A percentile compares a stretch with the other conserved stretches of the same genome.
Evolutionary conservation across 2,113 vertebrate genomes (phyloP).

Genomic region (Ondatra zibethicus): DNA sequence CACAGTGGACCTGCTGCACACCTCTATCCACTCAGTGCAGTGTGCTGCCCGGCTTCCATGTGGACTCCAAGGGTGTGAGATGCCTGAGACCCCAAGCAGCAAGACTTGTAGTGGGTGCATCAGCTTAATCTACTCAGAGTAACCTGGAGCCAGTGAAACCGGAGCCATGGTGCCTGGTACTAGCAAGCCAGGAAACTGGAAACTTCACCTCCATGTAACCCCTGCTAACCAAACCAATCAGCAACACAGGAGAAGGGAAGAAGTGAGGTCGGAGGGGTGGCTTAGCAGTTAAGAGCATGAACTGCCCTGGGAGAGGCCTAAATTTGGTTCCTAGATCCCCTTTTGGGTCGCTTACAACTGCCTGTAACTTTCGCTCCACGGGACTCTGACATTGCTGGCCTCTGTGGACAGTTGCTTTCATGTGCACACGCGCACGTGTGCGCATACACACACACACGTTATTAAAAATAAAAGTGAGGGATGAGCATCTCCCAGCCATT

Average conservation of each 20-base stretch:
- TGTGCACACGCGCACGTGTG: rapidly evolving
- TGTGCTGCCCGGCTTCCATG: neutral
- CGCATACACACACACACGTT: neutral
- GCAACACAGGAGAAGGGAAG: neutral
- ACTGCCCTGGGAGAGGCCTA: neutral
- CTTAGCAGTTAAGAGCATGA: neutral
- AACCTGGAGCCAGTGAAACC: neutral
- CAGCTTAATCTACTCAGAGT: too few relatives aligned
- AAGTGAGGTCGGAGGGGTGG: neutral
- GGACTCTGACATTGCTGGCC: neutral
- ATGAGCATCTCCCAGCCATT: too few relatives aligned
- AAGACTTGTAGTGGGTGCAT: too few relatives aligned
- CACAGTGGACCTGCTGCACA: neutral
- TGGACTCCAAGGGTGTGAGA: neutral
- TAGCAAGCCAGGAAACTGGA: neutral
- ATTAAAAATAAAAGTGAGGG: neutral
- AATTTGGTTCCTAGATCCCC: neutral
- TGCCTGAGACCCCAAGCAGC: neutral
- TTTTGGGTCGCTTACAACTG: neutral
- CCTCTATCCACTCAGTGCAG: neutral
- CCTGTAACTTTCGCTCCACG: neutral
- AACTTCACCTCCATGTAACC: neutral
- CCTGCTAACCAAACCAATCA: neutral
- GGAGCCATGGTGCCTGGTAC: neutral
- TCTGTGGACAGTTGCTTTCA: neutral